A percentile compares a stretch with the other conserved stretches of the same genome.
Conservation (phyloP, 2,888 invertebrate species). For the Aphidius colemani region DNA sequence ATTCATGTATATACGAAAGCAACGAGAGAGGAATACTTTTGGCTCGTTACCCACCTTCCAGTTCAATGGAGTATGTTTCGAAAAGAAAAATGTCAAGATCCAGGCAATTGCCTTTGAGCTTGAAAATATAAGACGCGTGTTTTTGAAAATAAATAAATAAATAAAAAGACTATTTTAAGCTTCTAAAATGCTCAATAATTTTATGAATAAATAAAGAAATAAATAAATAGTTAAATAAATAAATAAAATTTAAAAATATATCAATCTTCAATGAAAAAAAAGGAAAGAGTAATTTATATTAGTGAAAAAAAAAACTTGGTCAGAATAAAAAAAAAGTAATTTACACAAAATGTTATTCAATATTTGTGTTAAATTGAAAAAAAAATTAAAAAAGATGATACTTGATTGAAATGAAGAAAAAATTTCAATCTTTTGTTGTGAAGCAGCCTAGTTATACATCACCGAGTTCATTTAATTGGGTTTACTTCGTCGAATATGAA, state of each 20-base stretch:
- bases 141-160: too few species aligned
- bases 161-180: too few species aligned
- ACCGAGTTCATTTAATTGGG: slow-evolving; percentile 10
- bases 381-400: too few species aligned
- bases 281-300: too few species aligned
- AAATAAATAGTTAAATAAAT: too few species aligned
- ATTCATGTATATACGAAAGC: slow-evolving; percentile 16
- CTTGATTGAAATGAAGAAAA: background rate
- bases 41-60: slow-evolving; percentile 30
- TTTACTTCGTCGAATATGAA: slow-evolving; percentile 1
- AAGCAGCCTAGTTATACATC: background rate
- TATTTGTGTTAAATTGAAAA: background rate
- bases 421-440: background rate
- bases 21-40: slow-evolving; percentile 21
- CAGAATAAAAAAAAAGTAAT: background rate
- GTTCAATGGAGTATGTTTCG: slow-evolving; percentile 26
- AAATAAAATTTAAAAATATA: too few species aligned
- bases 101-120: too few species aligned
- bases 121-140: too few species aligned
- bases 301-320: too few species aligned
- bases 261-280: too few species aligned
- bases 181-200: too few species aligned
- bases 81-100: background rate
- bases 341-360: background rate
- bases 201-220: too few species aligned